These are phyloP conservation scores for Takifugu rubripes DNA, from an alignment of 2,797 vertebrate species.

Conservation along the genomic window DNA sequence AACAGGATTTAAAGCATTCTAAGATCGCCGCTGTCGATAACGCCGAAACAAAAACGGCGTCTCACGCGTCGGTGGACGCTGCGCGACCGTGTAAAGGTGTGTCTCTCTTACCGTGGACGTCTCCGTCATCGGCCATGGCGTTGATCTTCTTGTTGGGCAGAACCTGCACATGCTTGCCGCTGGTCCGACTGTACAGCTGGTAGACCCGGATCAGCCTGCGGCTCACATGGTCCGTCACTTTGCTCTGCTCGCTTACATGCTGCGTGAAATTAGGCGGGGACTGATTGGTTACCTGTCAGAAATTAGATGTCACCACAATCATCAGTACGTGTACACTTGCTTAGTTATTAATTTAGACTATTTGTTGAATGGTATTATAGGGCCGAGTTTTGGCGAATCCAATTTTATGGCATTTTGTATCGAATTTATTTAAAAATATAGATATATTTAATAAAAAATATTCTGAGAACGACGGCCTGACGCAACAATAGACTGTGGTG, in stretches of 20 bases:
- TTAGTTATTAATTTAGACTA: too few relatives aligned
- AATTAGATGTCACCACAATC: slow-evolving; percentile 83
- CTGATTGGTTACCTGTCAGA: slow-evolving; percentile 99
- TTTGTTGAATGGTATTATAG: too few relatives aligned
- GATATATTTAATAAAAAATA: slow-evolving; percentile 2
- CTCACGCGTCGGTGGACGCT: neutral
- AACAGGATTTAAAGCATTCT: too few relatives aligned
- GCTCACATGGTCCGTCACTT: slow-evolving; percentile 97
- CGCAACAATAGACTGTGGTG: slow-evolving; percentile 20
- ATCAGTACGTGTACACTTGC: slow-evolving; percentile 54
- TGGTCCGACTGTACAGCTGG: slow-evolving; percentile 99
- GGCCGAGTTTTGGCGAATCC: too few relatives aligned
- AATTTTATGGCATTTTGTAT: too few relatives aligned
- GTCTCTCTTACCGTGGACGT: slow-evolving; percentile 84
- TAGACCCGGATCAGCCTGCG: slow-evolving; percentile 96
- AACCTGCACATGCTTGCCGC: slow-evolving; percentile 97
- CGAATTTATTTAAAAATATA: too few relatives aligned
- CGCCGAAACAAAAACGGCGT: too few relatives aligned
- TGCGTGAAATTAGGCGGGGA: slow-evolving; percentile 99
- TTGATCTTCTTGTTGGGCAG: slow-evolving; percentile 99
- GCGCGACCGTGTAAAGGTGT: neutral
- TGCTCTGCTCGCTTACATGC: slow-evolving; percentile 99
- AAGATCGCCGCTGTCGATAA: too few relatives aligned
- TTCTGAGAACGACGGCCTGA: slow-evolving; percentile 1
- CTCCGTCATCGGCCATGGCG: slow-evolving; percentile 98